Base-by-base conservation (phyloP, 2,113 vertebrate genomes). In the Sakesphorus luctuosus region DNA sequence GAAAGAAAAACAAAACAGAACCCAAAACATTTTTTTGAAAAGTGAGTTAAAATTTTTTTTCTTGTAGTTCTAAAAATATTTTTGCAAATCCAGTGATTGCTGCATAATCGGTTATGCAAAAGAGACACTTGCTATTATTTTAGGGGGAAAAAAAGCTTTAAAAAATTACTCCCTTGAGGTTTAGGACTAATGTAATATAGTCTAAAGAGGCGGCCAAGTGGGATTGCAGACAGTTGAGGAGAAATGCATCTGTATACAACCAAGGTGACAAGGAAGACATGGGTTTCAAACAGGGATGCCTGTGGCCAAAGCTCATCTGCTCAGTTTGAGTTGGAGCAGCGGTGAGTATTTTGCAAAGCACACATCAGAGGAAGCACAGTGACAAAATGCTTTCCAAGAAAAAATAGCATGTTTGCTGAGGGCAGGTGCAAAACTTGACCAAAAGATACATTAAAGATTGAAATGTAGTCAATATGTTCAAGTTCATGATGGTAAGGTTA, bases 61-160 rank as follows among this genome's bases (percentile, higher is more conserved):
- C 4, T 61, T 55, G 15, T 55, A 63, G 5, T 81, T 83, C 43
- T 84, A 58, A 74, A 93, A 69, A n/a, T 36, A 36, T 11, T 4
- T 56, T 84, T 71, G 40, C 58, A 88, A 95, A 80, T 50, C 12
- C 18, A 44, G 6, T 50, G 31, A n/a, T 69, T 0, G 0, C 17
- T 10, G 5, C 63, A 25, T 49, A 84, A 58, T 76, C 18, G 6
- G 6, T 58, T 83, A 78, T 0, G 9, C 31, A 82, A 59, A 78
- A 67, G 44, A 78, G 13, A 43, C 9, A 16, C 0, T 2, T 40
- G 11, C 26, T 75, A 19, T 71, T 82, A 47, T 61, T n/a, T 77
- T 6, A 7, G 4, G 8, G 10, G 4, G 9, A 0, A 3, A 13
- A 72, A 21, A 44, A 16, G 1, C 10, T n/a, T 76, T 19, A 18